phyloP scores from a whole-genome alignment of 1,140 invertebrate genomes.

The Araneus ventricosus region DNA sequence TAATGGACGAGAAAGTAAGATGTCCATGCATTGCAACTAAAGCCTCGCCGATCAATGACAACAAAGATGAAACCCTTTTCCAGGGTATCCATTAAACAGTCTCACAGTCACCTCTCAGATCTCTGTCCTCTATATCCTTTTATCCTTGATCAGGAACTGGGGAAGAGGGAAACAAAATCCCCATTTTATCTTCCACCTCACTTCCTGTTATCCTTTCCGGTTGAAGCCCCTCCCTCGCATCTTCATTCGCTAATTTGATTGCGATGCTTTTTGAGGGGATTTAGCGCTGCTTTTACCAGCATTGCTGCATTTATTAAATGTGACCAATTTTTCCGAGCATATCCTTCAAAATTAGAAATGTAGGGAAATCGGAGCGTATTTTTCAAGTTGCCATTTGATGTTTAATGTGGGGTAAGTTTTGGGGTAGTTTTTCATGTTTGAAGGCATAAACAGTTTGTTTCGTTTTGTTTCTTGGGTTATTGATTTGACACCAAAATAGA shows the following conservation, averaged over 20 bases:
- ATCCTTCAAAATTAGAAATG: background rate
- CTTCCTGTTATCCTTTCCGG: conserved; percentile 13
- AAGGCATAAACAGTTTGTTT: too few relatives aligned
- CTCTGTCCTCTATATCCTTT: background rate
- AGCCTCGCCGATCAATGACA: background rate
- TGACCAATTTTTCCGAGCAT: background rate
- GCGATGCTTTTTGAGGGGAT: background rate
- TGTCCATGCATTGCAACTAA: background rate
- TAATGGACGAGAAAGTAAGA: background rate
- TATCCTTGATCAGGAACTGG: background rate
- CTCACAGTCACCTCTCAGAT: background rate
- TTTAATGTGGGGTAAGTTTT: background rate
- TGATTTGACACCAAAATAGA: too few relatives aligned
- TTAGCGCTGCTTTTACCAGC: background rate
- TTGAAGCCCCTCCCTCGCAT: background rate
- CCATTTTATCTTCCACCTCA: background rate
- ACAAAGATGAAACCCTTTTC: background rate
- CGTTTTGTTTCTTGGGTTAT: too few relatives aligned
- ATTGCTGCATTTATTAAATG: background rate
- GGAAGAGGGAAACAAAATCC: background rate
- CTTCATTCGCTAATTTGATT: background rate
- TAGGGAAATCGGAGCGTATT: background rate
- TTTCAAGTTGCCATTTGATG: background rate
- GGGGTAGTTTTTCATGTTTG: too few relatives aligned
- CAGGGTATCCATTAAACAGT: background rate